A percentile compares a stretch with the other conserved stretches of the same genome.
phyloP scores from a whole-genome alignment of 2,888 invertebrate species.

The Parnassius apollo region DNA sequence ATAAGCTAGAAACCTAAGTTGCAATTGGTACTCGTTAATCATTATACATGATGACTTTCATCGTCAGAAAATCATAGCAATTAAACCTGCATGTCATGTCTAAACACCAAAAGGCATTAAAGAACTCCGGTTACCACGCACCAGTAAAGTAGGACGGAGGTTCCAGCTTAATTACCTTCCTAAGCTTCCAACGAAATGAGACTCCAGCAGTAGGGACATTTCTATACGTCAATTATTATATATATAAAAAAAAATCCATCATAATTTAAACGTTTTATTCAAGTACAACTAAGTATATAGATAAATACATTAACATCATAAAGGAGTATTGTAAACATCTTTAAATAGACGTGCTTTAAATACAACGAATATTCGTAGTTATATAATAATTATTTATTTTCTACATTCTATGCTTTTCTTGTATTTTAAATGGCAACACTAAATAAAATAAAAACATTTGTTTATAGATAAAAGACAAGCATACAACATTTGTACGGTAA shows the following conservation, averaged over 20 bases:
- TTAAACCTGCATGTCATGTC: no score
- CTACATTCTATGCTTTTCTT: background rate
- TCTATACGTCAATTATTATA: no score
- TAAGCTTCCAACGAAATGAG: no score
- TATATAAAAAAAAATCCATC: background rate
- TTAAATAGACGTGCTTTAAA: conserved; percentile 30
- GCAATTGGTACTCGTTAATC: no score
- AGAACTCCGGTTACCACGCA: no score
- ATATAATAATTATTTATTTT: background rate
- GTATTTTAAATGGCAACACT: background rate
- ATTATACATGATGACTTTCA: no score
- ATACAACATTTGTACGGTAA: background rate
- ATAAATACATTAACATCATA: conserved; percentile 58
- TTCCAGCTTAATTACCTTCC: no score
- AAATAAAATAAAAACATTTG: background rate
- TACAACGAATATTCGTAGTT: conserved; percentile 22
- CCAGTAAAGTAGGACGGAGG: no score
- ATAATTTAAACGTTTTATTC: conserved; percentile 37
- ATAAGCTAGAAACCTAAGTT: no score
- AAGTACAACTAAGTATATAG: conserved; percentile 50
- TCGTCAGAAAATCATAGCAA: no score
- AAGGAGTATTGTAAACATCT: conserved; percentile 57
- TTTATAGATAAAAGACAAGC: conserved; percentile 6
- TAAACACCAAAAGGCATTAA: no score
- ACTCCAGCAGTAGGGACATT: no score